phyloP scores from a whole-genome alignment of 2,113 vertebrate species.

The Aplodontia rufa region DNA sequence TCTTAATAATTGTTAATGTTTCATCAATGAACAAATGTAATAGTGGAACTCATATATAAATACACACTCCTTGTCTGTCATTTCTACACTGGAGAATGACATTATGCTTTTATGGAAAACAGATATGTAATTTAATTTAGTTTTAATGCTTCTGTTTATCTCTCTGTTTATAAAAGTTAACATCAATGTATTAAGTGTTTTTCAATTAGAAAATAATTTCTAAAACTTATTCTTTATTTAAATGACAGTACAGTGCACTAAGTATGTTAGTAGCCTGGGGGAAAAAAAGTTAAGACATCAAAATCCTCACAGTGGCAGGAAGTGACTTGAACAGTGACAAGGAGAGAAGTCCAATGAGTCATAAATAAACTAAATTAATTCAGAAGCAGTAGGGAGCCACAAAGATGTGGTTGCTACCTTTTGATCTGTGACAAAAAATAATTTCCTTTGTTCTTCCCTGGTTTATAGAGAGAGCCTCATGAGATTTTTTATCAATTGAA shows the following conservation, averaged over 20 bases:
- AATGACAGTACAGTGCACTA: not conserved
- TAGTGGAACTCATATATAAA: not conserved
- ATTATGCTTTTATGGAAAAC: conserved; percentile 10
- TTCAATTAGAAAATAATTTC: conserved; percentile 10
- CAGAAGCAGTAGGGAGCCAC: conserved; percentile 10
- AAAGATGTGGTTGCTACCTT: conserved; percentile 36
- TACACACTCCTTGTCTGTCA: not conserved
- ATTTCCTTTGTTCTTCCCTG: conserved; percentile 10
- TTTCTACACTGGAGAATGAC: not conserved
- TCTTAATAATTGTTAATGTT: not conserved
- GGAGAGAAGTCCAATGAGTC: not conserved
- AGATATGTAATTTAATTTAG: not conserved
- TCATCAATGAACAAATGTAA: not conserved
- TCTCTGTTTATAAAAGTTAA: not conserved
- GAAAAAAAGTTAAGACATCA: conserved; percentile 31
- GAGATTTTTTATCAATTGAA: conserved; percentile 20
- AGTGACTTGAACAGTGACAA: conserved; percentile 51
- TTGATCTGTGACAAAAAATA: conserved; percentile 36
- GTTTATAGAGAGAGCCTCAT: not conserved
- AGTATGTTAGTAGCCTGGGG: not conserved
- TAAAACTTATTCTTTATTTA: not conserved
- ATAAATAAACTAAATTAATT: conserved; percentile 60
- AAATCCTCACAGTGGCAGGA: conserved; percentile 3
- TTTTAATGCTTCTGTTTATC: not conserved
- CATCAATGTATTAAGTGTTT: not conserved